Conservation (phyloP, 1,140 invertebrate species). For the Chrysoperla carnea region DNA sequence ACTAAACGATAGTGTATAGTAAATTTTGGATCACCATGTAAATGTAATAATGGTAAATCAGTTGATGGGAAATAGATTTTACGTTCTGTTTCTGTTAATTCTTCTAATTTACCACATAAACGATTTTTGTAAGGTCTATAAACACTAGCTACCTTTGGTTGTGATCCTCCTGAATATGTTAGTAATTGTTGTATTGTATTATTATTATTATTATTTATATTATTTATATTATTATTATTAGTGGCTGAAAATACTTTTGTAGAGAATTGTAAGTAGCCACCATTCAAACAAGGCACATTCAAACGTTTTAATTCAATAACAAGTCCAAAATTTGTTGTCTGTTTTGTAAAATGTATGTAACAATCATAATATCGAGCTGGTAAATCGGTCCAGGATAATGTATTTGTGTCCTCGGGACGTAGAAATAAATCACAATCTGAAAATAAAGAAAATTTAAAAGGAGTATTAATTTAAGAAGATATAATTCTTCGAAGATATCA, state of each 20-base stretch:
- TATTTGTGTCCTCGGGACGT: conserved; percentile 10
- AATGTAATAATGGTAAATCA: conserved; percentile 22
- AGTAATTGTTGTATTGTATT: no score
- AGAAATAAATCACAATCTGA: conserved; percentile 23
- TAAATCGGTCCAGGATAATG: conserved; percentile 15
- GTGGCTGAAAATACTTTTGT: conserved; percentile 14
- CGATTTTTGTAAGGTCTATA: conserved; percentile 3
- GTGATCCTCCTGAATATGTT: background rate
- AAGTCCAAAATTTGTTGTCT: conserved; percentile 23
- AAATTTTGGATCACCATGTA: conserved; percentile 38
- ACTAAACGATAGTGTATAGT: conserved; percentile 36
- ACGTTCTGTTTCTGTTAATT: conserved; percentile 30
- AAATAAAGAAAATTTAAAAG: conserved; percentile 5
- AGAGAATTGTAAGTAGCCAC: conserved; percentile 32
- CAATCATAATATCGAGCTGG: conserved; percentile 17
- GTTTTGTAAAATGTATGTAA: conserved; percentile 21
- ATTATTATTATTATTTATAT: no score
- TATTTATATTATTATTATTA: no score
- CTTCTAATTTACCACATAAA: conserved; percentile 42
- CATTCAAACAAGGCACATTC: conserved; percentile 38
- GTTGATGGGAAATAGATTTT: conserved; percentile 32
- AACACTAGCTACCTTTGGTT: background rate
- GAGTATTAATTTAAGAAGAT: background rate
- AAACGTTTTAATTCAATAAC: conserved; percentile 37
- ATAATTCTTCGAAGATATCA: no score